phyloP scores from a whole-genome alignment of 2,888 invertebrate species.

The Calameuta idolon region DNA sequence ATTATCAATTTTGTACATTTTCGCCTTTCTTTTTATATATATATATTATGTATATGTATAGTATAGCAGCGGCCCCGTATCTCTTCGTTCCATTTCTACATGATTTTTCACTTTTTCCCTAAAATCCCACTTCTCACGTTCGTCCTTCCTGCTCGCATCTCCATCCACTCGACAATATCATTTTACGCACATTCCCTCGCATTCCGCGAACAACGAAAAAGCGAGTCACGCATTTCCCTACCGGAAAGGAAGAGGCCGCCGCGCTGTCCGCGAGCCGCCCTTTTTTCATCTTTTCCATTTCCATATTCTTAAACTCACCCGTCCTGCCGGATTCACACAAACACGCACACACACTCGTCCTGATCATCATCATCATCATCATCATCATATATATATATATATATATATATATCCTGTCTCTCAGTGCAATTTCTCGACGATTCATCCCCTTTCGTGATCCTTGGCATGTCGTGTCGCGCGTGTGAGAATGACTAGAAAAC shows the following conservation, averaged over 20 bases:
- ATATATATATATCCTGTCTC: not conserved
- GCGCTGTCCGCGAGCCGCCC: not conserved
- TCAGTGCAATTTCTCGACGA: not conserved
- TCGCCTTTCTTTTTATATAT: conserved; percentile 12
- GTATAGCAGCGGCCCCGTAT: not conserved
- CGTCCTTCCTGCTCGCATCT: not conserved
- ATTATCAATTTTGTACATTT: conserved; percentile 51
- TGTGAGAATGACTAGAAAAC: conserved; percentile 45
- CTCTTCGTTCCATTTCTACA: not conserved
- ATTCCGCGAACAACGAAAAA: not conserved
- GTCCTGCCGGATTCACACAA: not conserved
- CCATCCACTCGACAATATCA: not conserved
- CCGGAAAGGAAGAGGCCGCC: not conserved
- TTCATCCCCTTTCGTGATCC: not conserved
- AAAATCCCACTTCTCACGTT: not conserved
- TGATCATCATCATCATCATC: no score
- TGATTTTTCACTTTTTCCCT: not conserved
- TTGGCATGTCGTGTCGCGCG: conserved; percentile 15
- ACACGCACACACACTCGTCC: not conserved
- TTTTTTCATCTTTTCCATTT: not conserved
- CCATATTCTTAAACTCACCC: not conserved
- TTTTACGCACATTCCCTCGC: not conserved
- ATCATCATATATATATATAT: no score
- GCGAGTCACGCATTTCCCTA: not conserved
- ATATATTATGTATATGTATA: not conserved